Evolutionary conservation across 2,888 invertebrate genomes (phyloP).

Genomic region (Noctua janthe): DNA sequence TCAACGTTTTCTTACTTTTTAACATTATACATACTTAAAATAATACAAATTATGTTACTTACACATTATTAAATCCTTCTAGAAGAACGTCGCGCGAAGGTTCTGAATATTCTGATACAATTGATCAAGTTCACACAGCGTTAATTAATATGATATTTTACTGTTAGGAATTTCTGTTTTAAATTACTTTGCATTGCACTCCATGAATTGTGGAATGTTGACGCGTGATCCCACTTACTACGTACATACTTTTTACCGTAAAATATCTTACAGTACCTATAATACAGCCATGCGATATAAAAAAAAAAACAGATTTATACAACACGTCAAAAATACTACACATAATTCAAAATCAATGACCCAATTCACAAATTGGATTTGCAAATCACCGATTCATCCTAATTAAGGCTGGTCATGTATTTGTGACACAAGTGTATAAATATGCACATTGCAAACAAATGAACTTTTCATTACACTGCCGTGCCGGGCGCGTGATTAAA

Average conservation of each 20-base stretch:
- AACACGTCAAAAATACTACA: background rate
- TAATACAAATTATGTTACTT: background rate
- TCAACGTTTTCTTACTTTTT: background rate
- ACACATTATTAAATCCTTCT: background rate
- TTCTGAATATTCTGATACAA: background rate
- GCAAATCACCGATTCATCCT: constrained; percentile 44
- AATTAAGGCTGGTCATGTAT: constrained; percentile 34
- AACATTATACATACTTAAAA: too few relatives aligned
- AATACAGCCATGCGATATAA: background rate
- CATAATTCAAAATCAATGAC: constrained; percentile 35
- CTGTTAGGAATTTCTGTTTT: background rate
- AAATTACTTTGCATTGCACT: background rate
- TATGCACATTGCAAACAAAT: constrained; percentile 59
- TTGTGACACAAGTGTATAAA: constrained; percentile 43
- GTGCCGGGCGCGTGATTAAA: constrained; percentile 79
- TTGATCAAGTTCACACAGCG: background rate
- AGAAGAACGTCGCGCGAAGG: background rate
- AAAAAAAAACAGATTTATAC: background rate
- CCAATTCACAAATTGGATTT: constrained; percentile 50
- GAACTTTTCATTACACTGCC: constrained; percentile 67
- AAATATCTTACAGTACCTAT: background rate
- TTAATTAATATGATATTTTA: background rate
- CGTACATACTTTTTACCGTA: background rate
- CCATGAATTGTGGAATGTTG: background rate
- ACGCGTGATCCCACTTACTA: background rate